Conservation (phyloP, 2,888 invertebrate species). For the Cenopis cana region DNA sequence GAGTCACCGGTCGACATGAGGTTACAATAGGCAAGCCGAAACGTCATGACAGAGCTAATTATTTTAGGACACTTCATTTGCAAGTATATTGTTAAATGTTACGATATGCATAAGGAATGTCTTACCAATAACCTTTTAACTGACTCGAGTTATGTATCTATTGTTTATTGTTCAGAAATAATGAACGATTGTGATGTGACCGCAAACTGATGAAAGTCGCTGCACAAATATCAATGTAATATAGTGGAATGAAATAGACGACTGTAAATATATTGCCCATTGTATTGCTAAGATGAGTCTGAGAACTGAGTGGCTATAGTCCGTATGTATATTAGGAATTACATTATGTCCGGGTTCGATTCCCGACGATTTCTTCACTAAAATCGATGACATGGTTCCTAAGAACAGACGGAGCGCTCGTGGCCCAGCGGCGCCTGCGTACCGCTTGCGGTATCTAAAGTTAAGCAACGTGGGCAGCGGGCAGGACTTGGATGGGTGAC, state of each 20-base stretch:
- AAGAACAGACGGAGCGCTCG: no score
- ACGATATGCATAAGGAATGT: constrained; percentile 22
- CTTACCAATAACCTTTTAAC: constrained; percentile 4
- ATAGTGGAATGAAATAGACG: background rate
- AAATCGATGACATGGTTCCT: no score
- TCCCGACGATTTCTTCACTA: no score
- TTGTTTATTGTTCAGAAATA: background rate
- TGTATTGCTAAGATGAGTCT: background rate
- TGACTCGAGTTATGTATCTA: background rate
- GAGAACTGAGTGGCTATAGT: background rate
- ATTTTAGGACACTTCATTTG: background rate
- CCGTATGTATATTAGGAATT: no score
- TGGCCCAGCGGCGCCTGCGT: no score
- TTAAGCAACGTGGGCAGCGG: no score
- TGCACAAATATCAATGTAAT: background rate
- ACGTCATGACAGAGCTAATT: background rate
- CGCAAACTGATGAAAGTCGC: background rate
- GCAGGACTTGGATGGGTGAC: no score
- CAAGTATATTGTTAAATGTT: background rate
- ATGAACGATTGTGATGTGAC: constrained; percentile 6
- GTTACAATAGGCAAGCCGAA: no score
- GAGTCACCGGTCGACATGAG: no score
- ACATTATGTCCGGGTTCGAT: no score
- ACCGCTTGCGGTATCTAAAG: no score
- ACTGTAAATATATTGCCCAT: background rate